phyloP scores from a whole-genome alignment of 2,888 invertebrate genomes.

The Prionchulus punctatus region DNA sequence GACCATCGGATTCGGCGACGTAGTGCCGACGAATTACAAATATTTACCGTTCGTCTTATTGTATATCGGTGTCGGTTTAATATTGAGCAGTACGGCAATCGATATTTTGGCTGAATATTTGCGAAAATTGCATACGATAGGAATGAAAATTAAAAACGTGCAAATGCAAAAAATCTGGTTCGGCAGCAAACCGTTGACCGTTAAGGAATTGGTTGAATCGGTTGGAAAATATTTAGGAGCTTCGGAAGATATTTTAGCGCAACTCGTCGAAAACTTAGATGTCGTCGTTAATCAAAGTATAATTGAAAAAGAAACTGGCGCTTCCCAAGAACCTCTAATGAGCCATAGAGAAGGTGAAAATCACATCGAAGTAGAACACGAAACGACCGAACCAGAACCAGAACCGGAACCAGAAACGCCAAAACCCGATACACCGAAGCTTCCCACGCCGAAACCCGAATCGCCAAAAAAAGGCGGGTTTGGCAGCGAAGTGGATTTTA shows the following conservation, averaged over 20 bases:
- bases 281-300: neutral
- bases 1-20: conserved; percentile 8
- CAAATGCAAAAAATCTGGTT: neutral
- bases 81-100: neutral
- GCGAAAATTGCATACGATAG: neutral
- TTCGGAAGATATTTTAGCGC: neutral
- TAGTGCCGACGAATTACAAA: neutral
- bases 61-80: neutral
- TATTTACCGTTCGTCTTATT: neutral
- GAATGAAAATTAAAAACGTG: neutral
- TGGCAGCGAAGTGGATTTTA: too few species aligned
- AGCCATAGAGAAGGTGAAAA: too few species aligned
- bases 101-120: conserved; percentile 5
- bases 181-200: neutral
- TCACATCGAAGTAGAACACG: too few species aligned
- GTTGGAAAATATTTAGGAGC: conserved; percentile 1
- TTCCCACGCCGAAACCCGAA: too few species aligned
- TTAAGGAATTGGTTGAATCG: neutral
- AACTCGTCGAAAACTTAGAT: neutral
- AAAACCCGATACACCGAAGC: too few species aligned
- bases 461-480: too few species aligned
- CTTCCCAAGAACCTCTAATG: too few species aligned
- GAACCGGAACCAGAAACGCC: too few species aligned
- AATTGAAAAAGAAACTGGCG: neutral
- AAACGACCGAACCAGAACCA: too few species aligned